A percentile compares a stretch with the other conserved stretches of the same genome.
Evolutionary conservation across 2,797 vertebrate genomes (phyloP).

Genomic region (Vultur gryphus): DNA sequence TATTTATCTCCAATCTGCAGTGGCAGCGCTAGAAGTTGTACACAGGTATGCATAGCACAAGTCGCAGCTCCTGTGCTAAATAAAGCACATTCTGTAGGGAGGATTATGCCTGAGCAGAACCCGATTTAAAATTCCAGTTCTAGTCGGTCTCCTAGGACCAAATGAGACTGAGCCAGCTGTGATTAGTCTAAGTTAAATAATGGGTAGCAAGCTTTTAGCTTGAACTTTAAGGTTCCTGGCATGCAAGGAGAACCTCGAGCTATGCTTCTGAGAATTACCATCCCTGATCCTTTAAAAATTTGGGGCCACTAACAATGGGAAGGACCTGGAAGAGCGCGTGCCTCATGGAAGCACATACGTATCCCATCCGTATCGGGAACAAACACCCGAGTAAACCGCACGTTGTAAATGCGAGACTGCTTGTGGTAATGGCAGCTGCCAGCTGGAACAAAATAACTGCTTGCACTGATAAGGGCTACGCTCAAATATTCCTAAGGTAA

Average conservation of each 20-base stretch:
- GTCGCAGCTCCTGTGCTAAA: background rate
- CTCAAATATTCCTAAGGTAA: background rate
- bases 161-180: background rate
- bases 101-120: background rate
- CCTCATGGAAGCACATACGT: background rate
- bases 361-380: background rate
- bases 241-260: background rate
- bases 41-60: fast-evolving
- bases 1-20: fast-evolving
- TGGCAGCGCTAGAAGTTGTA: fast-evolving
- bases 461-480: background rate
- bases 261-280: background rate
- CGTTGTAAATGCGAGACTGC: too few species aligned
- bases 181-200: too few species aligned
- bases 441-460: fast-evolving
- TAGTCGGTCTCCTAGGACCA: too few species aligned
- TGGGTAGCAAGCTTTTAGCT: background rate
- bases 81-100: fast-evolving
- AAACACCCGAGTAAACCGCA: background rate
- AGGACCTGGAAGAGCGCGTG: background rate
- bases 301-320: fast-evolving
- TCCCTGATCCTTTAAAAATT: too few species aligned
- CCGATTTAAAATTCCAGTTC: background rate
- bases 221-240: too few species aligned
- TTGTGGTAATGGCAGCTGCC: background rate